Evolutionary conservation across 2,797 vertebrate genomes (phyloP), one percentile per base, ranked within the genome.

Genomic region (Syngnathus acus): DNA sequence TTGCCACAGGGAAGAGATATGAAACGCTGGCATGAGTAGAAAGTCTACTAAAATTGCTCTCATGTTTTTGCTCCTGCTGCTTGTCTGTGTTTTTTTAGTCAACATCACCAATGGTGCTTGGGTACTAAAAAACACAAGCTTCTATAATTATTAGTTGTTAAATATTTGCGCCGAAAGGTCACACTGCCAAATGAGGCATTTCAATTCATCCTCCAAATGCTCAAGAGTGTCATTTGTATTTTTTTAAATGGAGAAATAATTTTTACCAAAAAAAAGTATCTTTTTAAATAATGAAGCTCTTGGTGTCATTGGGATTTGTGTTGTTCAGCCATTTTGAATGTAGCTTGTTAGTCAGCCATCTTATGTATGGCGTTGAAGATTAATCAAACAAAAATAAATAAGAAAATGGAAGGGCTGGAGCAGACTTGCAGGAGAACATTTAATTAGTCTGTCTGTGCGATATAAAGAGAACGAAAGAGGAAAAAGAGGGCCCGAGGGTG

Each of bases 391-490:
- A 32, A 19, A 53, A 1, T 37, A 37, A 17, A 62, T 42, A 67
- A 43, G 14, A 37, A 50, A 53, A 59, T 32, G 32, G 50, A 53
- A 70, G 61, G 71, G 79, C 71, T 74, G 47, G 39, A 11, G 62
- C 72, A 72, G 74, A 75, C 66, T 82, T 81, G 84, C 14, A 37
- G 54, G 54, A 57, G 26, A 85, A 81, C 83, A 85, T 90, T 89
- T 87, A 87, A 89, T 89, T 88, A 88, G 82, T 68, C 74, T 68
- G 81, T 82, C 81, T 83, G 85, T 80, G 45, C 69, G 82, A 75
- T 40, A 40, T 9, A 10, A n/a, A 40, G 19, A 40, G 58, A 40
- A 60, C 40, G 19, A 55, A 40, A 40, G 37, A 60, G 19, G 37
- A 40, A 61, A 78, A 72, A 73, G 80, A 80, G 72, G 65, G 87